These are phyloP conservation scores for Procambarus virginalis DNA, from an alignment of 1,140 invertebrate species.

Conservation along the genomic window DNA sequence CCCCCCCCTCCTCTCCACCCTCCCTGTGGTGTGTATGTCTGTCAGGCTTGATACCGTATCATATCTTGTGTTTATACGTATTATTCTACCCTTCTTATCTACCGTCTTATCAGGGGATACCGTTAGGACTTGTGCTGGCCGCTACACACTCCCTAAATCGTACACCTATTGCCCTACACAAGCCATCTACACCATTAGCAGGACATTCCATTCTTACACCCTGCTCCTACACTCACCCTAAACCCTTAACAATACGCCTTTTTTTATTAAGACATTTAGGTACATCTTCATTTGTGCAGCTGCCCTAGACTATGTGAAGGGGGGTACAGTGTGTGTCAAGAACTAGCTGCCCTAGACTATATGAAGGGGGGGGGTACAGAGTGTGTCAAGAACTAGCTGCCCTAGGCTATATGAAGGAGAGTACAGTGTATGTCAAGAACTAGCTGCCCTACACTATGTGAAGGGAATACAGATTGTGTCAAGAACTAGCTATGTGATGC, in stretches of 20 bases:
- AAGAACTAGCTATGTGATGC: no score
- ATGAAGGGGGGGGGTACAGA: no score
- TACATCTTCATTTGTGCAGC: no score
- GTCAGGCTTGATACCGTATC: constrained; percentile 18
- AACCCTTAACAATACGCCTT: not conserved
- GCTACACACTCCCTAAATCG: not conserved
- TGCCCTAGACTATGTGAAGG: no score
- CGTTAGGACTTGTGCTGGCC: not conserved
- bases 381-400: no score
- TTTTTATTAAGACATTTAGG: no score
- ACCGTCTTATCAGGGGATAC: not conserved
- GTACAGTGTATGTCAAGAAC: no score
- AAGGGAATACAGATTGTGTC: no score
- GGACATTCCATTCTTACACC: not conserved
- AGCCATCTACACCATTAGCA: not conserved
- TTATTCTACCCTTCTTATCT: constrained; percentile 10
- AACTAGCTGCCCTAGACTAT: no score
- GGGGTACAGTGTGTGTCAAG: no score
- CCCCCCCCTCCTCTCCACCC: no score
- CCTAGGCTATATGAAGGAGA: fast-evolving
- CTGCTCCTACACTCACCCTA: not conserved
- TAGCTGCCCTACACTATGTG: no score
- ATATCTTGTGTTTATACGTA: constrained; percentile 20
- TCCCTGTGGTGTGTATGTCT: not conserved
- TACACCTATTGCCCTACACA: not conserved